Base-by-base conservation (phyloP, 2,888 invertebrate genomes). In the Chrysomela aeneicollis region DNA sequence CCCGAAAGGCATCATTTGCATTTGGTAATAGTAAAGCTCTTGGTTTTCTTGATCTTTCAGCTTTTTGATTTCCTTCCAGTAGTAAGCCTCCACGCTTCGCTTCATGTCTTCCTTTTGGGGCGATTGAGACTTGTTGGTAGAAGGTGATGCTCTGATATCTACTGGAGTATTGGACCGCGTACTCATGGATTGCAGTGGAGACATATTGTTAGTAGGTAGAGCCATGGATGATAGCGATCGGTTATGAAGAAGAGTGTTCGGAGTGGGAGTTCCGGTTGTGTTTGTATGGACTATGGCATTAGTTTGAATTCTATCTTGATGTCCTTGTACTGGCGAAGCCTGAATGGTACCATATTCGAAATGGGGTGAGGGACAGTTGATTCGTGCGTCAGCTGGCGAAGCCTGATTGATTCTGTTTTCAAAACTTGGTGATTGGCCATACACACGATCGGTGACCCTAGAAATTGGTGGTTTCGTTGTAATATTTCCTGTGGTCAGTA, bases 61-160 rank as follows among this genome's bases (percentile, higher is more conserved):
- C 78, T 87, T 87, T 76, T 88, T 88, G 60, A 90, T 79, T 76
- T 89, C 88, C 71, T 89, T 88, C 90, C 90, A 90, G 70, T 89
- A 90, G 73, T 88, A 89, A 0, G 88, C 89, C 77, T 90, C 90
- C 0, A 88, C 86, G 76, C 85, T 86, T 74, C 86, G 85, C 10
- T 87, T 80, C 42, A 87, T 86, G 73, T 85, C 86, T 70, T 86
- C 85, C 78, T 86, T 87, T 65, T 85, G 84, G 9, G 82, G 82
- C 2, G 82, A 81, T 55, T 73, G 63, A 46, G 73, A 66, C 58
- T 73, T 70, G 52, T 67, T 69, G 15, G 71, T 67, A 15, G 73
- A 61, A 9, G 72, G 64, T 22, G 74, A 66, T 2, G 61, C 63
- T 32, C 70, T 47, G 15, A 69, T 32, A 47, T 75, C 71, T 2